Evolutionary conservation across 2,888 invertebrate genomes (phyloP).

Genomic region (Gibbula magus): DNA sequence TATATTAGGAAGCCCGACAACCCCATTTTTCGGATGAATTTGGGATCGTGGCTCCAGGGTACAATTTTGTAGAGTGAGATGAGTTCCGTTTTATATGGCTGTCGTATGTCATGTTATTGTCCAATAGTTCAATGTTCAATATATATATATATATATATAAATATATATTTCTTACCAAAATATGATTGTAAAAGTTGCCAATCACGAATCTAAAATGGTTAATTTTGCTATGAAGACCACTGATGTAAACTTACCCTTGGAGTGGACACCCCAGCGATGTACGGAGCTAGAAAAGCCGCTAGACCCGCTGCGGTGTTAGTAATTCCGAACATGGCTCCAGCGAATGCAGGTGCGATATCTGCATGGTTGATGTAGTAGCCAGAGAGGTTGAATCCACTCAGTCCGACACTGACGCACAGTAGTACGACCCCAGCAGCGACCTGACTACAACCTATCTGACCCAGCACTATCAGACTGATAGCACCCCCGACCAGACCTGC

Average conservation of each 20-base stretch:
- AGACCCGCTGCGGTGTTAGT: slow-evolving; percentile 63
- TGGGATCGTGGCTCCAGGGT: too few species aligned
- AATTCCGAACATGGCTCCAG: slow-evolving; percentile 65
- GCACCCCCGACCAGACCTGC: slow-evolving; percentile 58
- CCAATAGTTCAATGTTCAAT: too few species aligned
- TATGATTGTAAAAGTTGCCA: too few species aligned
- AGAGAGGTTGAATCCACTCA: slow-evolving; percentile 65
- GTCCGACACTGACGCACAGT: slow-evolving; percentile 58
- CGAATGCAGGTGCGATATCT: slow-evolving; percentile 66
- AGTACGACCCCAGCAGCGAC: slow-evolving; percentile 58
- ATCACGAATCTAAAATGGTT: too few species aligned
- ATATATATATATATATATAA: too few species aligned
- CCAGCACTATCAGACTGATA: slow-evolving; percentile 54
- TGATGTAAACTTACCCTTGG: slow-evolving; percentile 49
- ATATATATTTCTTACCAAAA: too few species aligned
- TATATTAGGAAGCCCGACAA: too few species aligned
- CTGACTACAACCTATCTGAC: slow-evolving; percentile 65
- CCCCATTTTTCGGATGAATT: too few species aligned
- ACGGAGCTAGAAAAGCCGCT: slow-evolving; percentile 65
- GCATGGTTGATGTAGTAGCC: slow-evolving; percentile 66
- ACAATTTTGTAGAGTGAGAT: too few species aligned
- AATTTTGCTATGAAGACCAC: too few species aligned
- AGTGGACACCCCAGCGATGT: slow-evolving; percentile 63
- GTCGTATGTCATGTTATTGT: too few species aligned
- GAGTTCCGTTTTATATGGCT: too few species aligned